A percentile compares a stretch with the other conserved stretches of the same genome.
Conservation (phyloP, 2,888 invertebrate genomes). For the Eueremaeus valkanovi region DNA sequence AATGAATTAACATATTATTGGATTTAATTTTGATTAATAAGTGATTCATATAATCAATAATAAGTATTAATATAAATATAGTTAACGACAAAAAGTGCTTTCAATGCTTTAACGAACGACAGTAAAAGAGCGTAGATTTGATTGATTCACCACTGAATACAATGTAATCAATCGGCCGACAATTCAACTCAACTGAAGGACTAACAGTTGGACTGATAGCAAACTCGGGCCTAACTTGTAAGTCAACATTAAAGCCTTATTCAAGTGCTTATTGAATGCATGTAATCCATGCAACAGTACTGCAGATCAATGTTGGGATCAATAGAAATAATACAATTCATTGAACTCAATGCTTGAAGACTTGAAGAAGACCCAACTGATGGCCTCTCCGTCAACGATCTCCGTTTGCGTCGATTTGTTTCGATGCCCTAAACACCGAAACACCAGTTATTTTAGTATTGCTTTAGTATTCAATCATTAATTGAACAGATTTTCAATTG, state of each 20-base stretch:
- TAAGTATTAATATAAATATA: background rate
- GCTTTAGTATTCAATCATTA: background rate
- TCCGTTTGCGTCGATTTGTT: constrained; percentile 41
- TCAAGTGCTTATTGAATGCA: background rate
- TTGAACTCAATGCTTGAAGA: constrained; percentile 42
- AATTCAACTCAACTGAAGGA: background rate
- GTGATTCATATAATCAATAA: background rate
- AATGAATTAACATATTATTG: too few relatives aligned
- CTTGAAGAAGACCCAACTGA: constrained; percentile 42
- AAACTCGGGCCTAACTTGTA: background rate
- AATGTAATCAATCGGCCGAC: too few relatives aligned
- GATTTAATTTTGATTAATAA: background rate
- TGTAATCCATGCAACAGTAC: background rate
- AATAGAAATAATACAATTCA: constrained; percentile 45
- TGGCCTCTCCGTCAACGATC: constrained; percentile 42
- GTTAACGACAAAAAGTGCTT: too few relatives aligned
- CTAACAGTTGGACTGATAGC: background rate
- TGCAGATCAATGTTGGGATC: too few relatives aligned
- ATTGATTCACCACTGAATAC: background rate
- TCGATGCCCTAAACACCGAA: constrained; percentile 37
- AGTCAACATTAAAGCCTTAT: background rate
- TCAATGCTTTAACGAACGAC: too few relatives aligned
- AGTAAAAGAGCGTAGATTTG: too few relatives aligned
- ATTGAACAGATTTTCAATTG: background rate
- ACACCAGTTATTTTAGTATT: background rate